A percentile compares a stretch with the other conserved stretches of the same genome.
Conservation (phyloP, 2,113 vertebrate species). For the Phyllopteryx taeniolatus region DNA sequence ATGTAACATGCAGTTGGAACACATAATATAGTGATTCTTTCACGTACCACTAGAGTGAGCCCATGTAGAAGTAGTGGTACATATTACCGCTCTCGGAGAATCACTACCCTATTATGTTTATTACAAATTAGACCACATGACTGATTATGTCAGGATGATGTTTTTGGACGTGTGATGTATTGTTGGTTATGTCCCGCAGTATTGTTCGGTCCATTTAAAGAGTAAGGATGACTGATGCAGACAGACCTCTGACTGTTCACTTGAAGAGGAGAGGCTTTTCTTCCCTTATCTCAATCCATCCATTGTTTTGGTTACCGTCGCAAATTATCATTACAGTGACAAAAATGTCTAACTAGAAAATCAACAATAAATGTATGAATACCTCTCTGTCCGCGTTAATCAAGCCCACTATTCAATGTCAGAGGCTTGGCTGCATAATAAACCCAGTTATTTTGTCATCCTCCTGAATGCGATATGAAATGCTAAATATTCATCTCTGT, state of each 20-base stretch:
- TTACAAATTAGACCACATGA: too few relatives aligned
- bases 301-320: neutral
- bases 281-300: neutral
- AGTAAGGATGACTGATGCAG: too few relatives aligned
- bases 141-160: too few relatives aligned
- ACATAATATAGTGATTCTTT: too few relatives aligned
- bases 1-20: too few relatives aligned
- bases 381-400: neutral
- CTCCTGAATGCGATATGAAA: neutral
- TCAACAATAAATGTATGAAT: neutral
- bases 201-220: neutral
- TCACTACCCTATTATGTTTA: neutral
- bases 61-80: neutral
- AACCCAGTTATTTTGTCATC: constrained; percentile 9
- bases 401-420: neutral
- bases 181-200: neutral
- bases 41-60: too few relatives aligned
- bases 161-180: neutral
- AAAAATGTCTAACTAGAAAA: neutral
- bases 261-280: neutral
- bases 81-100: neutral
- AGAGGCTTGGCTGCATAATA: neutral
- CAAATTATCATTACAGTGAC: neutral
- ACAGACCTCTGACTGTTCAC: too few relatives aligned
- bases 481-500: constrained; percentile 19